Evolutionary conservation across 2,797 vertebrate species (phyloP).

Genomic region (Hylomyscus alleni): DNA sequence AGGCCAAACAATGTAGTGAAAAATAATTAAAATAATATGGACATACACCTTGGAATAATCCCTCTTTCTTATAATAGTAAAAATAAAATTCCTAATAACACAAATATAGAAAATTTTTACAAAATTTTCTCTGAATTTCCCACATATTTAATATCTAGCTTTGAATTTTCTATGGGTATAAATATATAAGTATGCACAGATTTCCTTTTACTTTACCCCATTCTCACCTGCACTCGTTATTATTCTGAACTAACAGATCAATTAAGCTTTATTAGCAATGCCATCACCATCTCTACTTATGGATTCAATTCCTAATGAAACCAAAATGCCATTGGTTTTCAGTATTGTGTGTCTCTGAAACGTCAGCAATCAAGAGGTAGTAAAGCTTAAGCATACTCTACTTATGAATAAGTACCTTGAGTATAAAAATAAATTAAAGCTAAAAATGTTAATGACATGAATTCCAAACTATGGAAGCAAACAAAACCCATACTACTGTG

Average conservation of each 20-base stretch:
- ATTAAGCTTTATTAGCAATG: constrained; percentile 14
- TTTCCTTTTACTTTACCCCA: not conserved
- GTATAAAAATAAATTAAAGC: constrained; percentile 21
- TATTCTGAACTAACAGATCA: not conserved
- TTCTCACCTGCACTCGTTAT: not conserved
- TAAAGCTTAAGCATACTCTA: not conserved
- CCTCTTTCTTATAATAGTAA: not conserved
- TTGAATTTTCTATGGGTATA: not conserved
- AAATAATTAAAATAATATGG: not conserved
- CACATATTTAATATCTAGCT: not conserved
- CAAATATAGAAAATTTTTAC: not conserved
- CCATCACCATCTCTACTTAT: not conserved
- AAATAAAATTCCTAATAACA: not conserved
- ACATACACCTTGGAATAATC: not conserved
- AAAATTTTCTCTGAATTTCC: not conserved
- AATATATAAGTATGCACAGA: not conserved
- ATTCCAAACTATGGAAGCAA: not conserved
- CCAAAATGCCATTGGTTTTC: constrained; percentile 49
- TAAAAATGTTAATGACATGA: not conserved
- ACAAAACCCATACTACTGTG: not conserved
- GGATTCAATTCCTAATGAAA: constrained; percentile 30
- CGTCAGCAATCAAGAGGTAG: not conserved
- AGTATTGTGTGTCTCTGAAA: constrained; percentile 37
- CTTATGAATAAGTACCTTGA: constrained; percentile 54
- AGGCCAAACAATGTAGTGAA: not conserved